A percentile compares a stretch with the other conserved stretches of the same genome.
Evolutionary conservation across 2,113 vertebrate species (phyloP).

Genomic region (Crypturellus undulatus): DNA sequence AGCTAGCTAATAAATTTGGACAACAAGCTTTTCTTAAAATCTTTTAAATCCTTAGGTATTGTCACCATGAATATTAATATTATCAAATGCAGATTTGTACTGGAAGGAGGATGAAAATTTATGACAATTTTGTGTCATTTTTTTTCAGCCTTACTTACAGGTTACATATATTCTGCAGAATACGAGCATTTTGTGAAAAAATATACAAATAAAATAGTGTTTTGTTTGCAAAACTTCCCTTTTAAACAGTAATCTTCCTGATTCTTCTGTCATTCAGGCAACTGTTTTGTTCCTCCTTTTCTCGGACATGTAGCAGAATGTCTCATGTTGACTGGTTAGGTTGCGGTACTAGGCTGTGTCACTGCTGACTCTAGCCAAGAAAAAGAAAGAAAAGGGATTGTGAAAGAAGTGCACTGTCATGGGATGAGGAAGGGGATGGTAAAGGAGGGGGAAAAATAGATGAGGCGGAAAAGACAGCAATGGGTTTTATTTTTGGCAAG

Average conservation of each 20-base stretch:
- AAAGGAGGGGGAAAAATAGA: background rate
- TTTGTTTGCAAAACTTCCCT: too few species aligned
- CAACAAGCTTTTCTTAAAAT: background rate
- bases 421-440: background rate
- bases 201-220: too few species aligned
- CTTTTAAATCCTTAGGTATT: background rate
- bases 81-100: too few species aligned
- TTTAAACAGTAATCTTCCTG: too few species aligned
- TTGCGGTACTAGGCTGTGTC: background rate
- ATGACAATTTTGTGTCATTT: background rate
- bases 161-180: too few species aligned
- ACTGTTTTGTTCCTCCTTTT: too few species aligned
- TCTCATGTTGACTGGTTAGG: too few species aligned
- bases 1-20: background rate
- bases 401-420: background rate
- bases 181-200: too few species aligned
- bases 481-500: background rate
- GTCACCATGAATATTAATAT: too few species aligned
- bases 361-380: background rate
- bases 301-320: too few species aligned
- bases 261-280: too few species aligned
- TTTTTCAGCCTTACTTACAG: background rate
- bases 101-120: background rate
- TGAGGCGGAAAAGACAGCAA: background rate
- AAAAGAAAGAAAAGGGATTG: background rate